Percentiles rank a stretch among this genome's conserved stretches.
These are phyloP conservation scores for Papilio aristodemus DNA, from an alignment of 1,140 invertebrate genomes.

Conservation along the genomic window DNA sequence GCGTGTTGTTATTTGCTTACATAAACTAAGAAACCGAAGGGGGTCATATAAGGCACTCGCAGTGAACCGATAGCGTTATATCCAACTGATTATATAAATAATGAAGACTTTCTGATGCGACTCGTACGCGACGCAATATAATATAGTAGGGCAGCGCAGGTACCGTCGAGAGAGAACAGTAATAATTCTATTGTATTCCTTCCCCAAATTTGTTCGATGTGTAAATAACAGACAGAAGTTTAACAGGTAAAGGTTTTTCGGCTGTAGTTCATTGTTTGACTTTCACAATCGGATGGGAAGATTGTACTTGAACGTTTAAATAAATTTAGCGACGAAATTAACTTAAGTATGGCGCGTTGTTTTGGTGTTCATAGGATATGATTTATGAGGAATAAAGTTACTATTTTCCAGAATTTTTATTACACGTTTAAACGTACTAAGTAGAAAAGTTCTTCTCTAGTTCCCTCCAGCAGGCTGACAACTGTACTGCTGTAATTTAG, in stretches of 20 bases:
- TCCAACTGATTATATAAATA: conserved; percentile 10
- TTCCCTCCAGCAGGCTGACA: no score
- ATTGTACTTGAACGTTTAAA: not conserved
- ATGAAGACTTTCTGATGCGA: not conserved
- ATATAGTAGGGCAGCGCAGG: not conserved
- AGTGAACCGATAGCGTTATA: not conserved
- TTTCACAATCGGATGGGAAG: not conserved
- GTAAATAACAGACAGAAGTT: not conserved
- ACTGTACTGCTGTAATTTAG: no score
- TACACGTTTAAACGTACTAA: no score
- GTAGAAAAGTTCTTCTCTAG: no score
- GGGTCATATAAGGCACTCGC: conserved; percentile 10
- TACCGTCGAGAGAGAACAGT: not conserved
- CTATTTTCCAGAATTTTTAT: no score
- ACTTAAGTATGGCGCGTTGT: not conserved
- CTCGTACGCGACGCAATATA: not conserved
- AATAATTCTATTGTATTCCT: conserved; percentile 2
- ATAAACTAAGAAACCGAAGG: conserved; percentile 22
- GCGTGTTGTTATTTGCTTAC: conserved; percentile 11
- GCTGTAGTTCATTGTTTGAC: not conserved
- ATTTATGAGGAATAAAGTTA: no score
- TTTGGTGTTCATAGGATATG: not conserved
- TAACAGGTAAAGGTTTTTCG: not conserved
- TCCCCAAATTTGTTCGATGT: not conserved
- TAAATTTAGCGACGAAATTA: not conserved